These are phyloP conservation scores for Mimumesa dahlbomi DNA, from an alignment of 2,888 invertebrate species.

Conservation along the genomic window DNA sequence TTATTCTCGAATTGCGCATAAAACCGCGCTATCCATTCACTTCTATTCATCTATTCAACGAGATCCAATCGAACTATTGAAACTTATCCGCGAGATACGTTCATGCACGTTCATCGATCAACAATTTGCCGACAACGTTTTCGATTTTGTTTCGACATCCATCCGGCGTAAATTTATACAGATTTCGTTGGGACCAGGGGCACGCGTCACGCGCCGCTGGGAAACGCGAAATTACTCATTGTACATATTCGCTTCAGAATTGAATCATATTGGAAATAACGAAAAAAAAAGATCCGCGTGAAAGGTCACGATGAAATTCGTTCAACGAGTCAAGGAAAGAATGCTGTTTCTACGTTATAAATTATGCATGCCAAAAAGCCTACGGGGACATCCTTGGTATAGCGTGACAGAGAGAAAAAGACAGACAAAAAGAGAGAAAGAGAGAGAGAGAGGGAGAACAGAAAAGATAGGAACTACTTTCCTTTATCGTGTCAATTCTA, in stretches of 20 bases:
- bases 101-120: conserved; percentile 19
- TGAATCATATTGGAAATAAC: background rate
- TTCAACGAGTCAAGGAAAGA: conserved; percentile 3
- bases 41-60: conserved; percentile 14
- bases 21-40: conserved; percentile 18
- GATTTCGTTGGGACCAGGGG: no score
- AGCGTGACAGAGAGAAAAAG: conserved; percentile 7
- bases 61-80: conserved; percentile 19
- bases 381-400: conserved; percentile 27
- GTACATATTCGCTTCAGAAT: no score
- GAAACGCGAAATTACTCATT: no score
- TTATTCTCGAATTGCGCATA: conserved; percentile 23
- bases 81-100: conserved; percentile 23
- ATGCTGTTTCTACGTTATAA: conserved; percentile 36
- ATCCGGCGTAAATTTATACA: background rate
- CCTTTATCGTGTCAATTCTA: conserved; percentile 34
- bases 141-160: conserved; percentile 6
- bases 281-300: background rate
- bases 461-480: background rate
- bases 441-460: background rate
- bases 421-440: conserved; percentile 1
- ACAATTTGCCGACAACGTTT: conserved; percentile 26
- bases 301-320: conserved; percentile 17
- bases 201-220: no score
- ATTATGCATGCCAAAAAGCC: conserved; percentile 44